Base-by-base conservation (phyloP, 2,888 invertebrate species). In the Pterostichus madidus region DNA sequence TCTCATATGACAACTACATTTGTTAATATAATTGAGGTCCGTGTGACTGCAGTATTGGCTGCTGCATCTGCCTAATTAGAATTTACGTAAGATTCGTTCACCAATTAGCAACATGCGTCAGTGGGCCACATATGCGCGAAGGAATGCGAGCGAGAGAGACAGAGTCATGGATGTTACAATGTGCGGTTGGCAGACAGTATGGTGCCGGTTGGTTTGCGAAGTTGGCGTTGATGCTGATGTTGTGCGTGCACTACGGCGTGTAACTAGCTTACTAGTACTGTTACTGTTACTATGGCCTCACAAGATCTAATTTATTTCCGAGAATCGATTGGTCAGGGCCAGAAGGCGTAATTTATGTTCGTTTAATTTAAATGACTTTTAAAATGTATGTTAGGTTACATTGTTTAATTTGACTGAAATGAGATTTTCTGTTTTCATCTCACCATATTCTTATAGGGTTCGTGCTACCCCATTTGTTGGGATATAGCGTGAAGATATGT, bases 11-110 rank as follows among this genome's bases (percentile, higher is more conserved):
- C 15, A 56, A 8, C 13, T 13, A 5, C 49, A n/a, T 49, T n/a
- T 49, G 49, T 49, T 0, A 49, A n/a, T 49, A 13, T 49, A 11
- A 49, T 49, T 49, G 8, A 49, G 15, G 5, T 59, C 13, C 71
- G 71, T 71, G 71, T 24, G 71, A 71, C 44, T 46, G 39, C 39
- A 35, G 13, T 13, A 0, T 59, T 17, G 32, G 35, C 64, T 13
- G 64, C 64, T 32, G 32, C 35, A 52, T 13, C 49, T 73, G 46
- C 44, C 24, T 73, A 49, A 73, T 73, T 73, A 73, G 44, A 73
- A 44, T 78, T 78, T 78, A 78, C 78, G 78, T 78, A 78, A 78
- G 78, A 59, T 78, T 78, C 77, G 35, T 77, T 77, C 77, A 56
- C 59, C 78, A 78, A 78, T 78, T 78, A 78, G 39, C 59, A 35